Evolutionary conservation across 2,113 vertebrate species (phyloP), one percentile per base, ranked within the genome.

Genomic region (Thunnus maccoyii): DNA sequence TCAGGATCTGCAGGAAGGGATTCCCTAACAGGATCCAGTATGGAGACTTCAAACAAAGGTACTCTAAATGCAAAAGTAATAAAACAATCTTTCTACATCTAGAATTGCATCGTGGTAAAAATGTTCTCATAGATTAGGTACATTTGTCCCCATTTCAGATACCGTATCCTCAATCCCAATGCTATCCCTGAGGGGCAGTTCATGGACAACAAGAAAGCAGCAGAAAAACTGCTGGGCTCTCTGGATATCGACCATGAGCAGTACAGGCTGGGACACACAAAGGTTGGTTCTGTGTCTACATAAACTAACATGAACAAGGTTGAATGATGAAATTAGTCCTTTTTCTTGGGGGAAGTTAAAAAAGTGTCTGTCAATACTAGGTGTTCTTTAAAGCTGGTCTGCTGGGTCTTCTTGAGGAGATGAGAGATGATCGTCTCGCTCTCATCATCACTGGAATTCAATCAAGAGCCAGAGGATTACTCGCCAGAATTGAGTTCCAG

Each of bases 191-290:
- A 93, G 36, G 88, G 97, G 0, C 97, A 98, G 78, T 98, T 98
- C 88, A 97, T 98, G 18, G 97, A 98, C 86, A 98, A 97, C 93
- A 96, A 95, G 77, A 96, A 96, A 27, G 93, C 93, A n/a, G 91
- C 95, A 1, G 94, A 95, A 81, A 95, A 96, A 71, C 88, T 95
- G 4, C 72, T 96, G 52, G 86, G 84, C 0, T 95, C 95, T 58
- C 32, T 97, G 0, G 96, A 96, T 56, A 94, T 96, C 12, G 96
- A 96, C 68, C 95, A 96, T 80, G 95, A 22, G 73, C 96, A 96
- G 84, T 96, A 96, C 87, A 97, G 95, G 80, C 95, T 96, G 3
- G 96, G 96, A 16, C 95, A 96, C 83, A 96, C 95, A 30, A 96
- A 97, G 94, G 96, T 96, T 54, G 32, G 83, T 72, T 41, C 1